Evolutionary conservation across 2,797 vertebrate species (phyloP), one percentile per base, ranked within the genome.

Genomic region (Lepilemur ruficaudatus): DNA sequence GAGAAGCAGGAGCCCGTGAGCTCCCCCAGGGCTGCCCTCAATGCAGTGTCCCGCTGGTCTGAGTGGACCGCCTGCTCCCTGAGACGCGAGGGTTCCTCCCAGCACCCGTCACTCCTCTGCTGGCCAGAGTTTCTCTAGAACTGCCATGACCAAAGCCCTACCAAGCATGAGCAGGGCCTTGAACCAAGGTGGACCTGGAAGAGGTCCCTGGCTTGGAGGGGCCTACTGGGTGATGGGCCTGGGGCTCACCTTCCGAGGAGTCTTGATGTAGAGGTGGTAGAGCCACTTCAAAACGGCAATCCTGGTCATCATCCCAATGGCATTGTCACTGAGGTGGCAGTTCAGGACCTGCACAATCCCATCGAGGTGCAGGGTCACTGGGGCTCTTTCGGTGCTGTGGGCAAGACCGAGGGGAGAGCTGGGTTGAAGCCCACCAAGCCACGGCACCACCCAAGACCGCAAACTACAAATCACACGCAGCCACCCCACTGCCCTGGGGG

Each of bases 191-290:
- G 18, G 69, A 30, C 17, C 52, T 25, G 0, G 70, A 61, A 63
- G 89, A 2, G 7, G 17, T 6, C 18, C 22, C 43, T 15, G 35
- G 83, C 23, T 7, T 38, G 30, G 50, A 43, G 46, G 43, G 17
- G 46, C 9, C 46, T 46, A 30, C 41, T 48, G 18, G 6, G 22
- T 57, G 20, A 5, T 0, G 20, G 35, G 41, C 38, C 12, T 7
- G 2, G 23, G 46, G 18, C 98, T 96, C 97, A 99, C 99, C 99
- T 99, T 99, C 90, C 99, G 99, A 7, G 99, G 99, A 0, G 99
- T 99, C 98, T 99, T 99, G 98, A 99, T 99, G 97, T 99, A 99
- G 50, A 99, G 99, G 97, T 99, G 99, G 98, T 99, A 99, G 4
- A 99, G 99, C 99, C 99, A 99, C 94, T 99, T 99, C 38, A 99